Evolutionary conservation across 2,888 invertebrate species (phyloP).

Genomic region (Galeruca laticollis): DNA sequence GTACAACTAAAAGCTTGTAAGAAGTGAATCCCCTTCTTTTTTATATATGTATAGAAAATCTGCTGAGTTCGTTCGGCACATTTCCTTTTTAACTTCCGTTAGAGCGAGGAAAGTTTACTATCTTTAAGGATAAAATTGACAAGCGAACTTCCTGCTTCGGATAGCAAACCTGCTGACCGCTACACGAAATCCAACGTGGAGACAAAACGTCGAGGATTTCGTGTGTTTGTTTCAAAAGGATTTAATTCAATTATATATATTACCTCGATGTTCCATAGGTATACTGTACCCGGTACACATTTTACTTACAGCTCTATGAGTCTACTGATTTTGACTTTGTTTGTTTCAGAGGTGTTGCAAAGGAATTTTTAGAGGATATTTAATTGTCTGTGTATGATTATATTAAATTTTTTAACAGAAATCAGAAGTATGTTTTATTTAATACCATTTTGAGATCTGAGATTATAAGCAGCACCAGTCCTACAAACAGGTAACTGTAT

Average conservation of each 20-base stretch:
- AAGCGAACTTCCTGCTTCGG: conserved; percentile 18
- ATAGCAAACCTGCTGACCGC: conserved; percentile 24
- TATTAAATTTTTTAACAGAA: no score
- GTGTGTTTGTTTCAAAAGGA: conserved; percentile 10
- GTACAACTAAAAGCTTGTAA: not conserved
- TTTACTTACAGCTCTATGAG: not conserved
- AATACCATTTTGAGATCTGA: no score
- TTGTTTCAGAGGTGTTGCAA: no score
- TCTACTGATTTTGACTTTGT: conserved; percentile 1
- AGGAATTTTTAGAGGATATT: no score
- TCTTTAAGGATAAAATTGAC: conserved; percentile 26
- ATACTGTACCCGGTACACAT: not conserved
- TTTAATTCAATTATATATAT: conserved; percentile 9
- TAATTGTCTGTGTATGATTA: no score
- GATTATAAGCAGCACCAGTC: no score
- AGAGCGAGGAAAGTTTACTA: conserved; percentile 22
- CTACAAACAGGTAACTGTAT: no score
- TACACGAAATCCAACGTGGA: conserved; percentile 7
- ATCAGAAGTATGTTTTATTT: no score
- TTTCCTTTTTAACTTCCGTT: conserved; percentile 11
- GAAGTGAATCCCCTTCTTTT: no score
- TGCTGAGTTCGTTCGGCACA: conserved; percentile 3
- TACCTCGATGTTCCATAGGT: not conserved
- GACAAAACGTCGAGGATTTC: conserved; percentile 17
- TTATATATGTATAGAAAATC: not conserved